Percentiles rank a stretch among this genome's conserved stretches.
These are phyloP conservation scores for Gonocerus acuteangulatus DNA, from an alignment of 2,888 invertebrate species.

Conservation along the genomic window DNA sequence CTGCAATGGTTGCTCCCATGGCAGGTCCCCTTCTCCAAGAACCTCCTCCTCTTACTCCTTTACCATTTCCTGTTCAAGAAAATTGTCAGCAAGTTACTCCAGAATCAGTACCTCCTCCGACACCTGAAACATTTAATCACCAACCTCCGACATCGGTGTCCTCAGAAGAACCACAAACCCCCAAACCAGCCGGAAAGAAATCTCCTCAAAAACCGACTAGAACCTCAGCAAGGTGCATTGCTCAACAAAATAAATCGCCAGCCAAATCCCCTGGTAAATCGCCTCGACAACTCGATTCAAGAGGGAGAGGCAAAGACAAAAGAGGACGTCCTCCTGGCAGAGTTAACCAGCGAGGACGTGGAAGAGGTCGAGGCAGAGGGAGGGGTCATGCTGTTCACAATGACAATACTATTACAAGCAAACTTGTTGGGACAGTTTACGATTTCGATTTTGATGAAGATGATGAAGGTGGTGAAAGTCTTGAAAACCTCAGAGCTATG, in stretches of 20 bases:
- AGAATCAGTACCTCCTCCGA: constrained; percentile 28
- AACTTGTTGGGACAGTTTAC: constrained; percentile 77
- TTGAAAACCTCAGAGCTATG: constrained; percentile 69
- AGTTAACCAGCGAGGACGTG: constrained; percentile 46
- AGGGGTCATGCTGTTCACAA: constrained; percentile 42
- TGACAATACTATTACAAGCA: constrained; percentile 65
- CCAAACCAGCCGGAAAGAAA: constrained; percentile 46
- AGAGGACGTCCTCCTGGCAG: constrained; percentile 44
- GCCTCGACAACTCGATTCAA: constrained; percentile 44
- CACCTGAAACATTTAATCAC: constrained; percentile 33
- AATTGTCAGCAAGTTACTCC: constrained; percentile 18
- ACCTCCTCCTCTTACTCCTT: constrained; percentile 37
- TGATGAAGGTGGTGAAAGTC: constrained; percentile 54
- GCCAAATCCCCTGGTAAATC: constrained; percentile 63
- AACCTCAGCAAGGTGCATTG: constrained; percentile 55
- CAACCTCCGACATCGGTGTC: constrained; percentile 32
- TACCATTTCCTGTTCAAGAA: constrained; percentile 32
- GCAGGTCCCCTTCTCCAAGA: constrained; percentile 42
- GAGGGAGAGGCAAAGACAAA: constrained; percentile 34
- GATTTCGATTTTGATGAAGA: constrained; percentile 78
- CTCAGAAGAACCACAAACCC: constrained; percentile 34
- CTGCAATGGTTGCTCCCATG: constrained; percentile 66
- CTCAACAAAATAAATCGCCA: constrained; percentile 56
- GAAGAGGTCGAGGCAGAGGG: constrained; percentile 44
- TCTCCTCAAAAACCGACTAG: constrained; percentile 51